These are phyloP conservation scores for Pseudococcus longispinus DNA, from an alignment of 2,888 invertebrate species.

Conservation along the genomic window DNA sequence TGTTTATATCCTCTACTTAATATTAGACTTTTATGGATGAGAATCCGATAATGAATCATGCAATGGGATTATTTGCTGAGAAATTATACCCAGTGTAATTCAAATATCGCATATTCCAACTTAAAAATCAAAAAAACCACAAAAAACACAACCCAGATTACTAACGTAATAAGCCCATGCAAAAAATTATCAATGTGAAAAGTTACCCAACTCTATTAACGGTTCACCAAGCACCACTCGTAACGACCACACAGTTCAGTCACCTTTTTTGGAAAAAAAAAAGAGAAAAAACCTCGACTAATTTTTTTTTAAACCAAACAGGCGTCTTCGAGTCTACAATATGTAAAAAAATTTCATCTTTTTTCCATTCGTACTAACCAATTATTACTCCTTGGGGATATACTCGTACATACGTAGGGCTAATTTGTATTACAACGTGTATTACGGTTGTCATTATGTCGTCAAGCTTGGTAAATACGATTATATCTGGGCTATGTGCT, in stretches of 20 bases:
- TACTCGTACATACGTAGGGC: background rate
- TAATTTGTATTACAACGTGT: constrained; percentile 8
- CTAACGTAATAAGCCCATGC: too few species aligned
- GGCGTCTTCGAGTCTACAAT: background rate
- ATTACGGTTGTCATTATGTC: background rate
- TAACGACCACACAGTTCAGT: background rate
- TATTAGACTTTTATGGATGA: too few species aligned
- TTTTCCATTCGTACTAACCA: background rate
- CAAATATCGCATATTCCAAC: too few species aligned
- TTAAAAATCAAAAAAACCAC: too few species aligned
- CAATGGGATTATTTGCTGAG: too few species aligned
- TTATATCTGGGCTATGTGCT: background rate
- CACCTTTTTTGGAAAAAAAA: background rate
- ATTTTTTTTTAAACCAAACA: background rate
- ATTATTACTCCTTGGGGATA: background rate
- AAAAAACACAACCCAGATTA: too few species aligned
- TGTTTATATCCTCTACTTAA: too few species aligned
- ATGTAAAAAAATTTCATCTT: background rate
- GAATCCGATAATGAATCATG: too few species aligned
- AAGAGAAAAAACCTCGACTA: background rate
- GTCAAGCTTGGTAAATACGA: constrained; percentile 28
- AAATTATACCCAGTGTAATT: too few species aligned
- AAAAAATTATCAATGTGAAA: background rate
- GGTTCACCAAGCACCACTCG: background rate
- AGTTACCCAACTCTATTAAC: background rate